Evolutionary conservation across 1,140 invertebrate species (phyloP), one percentile per base, ranked within the genome.

Genomic region (Pogonomyrmex barbatus): DNA sequence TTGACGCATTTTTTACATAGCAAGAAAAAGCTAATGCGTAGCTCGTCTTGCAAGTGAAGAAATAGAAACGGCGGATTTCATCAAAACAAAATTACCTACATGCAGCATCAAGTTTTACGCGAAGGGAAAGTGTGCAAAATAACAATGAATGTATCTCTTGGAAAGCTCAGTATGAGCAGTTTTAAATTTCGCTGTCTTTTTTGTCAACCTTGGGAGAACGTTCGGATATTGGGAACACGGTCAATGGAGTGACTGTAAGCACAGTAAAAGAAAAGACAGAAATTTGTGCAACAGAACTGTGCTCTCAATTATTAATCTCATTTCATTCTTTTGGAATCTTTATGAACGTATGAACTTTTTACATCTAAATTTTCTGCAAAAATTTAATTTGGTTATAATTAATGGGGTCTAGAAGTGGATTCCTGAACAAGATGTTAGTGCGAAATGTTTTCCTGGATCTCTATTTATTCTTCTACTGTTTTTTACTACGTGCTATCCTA

Each of bases 101-200:
- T 67, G 36, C 62, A 65, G 47, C 62, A 68, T 24, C 12, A 58
- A 60, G 45, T 75, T 75, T 83, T 42, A 83, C 79, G 68, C 67
- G 30, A 33, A 60, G 88, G 81, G 87, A 89, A 89, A 88, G 87
- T 84, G 75, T 47, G 70, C 58, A 52, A 83, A 54, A 47, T 62
- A 39, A 52, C 24, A 56, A 77, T 77, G 39, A 85, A 76, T 45
- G 81, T 52, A 65, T 83, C 79, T 47, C 79, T 54, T 89, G 79
- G 87, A 89, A 89, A 89, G 87, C 52, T 89, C 87, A 73, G 63
- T 67, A 68, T 58, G 56, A 78, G 33, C 17, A 33, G 42, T 36
- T 58, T 30, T 68, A 6, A 42, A 52, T 78, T 77, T 52, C 39
- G 67, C 36, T 67, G 47, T 10, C 67, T 85, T 89, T 88, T 54